phyloP scores from a whole-genome alignment of 2,113 vertebrate genomes.

The Illadopsis cleaveri region DNA sequence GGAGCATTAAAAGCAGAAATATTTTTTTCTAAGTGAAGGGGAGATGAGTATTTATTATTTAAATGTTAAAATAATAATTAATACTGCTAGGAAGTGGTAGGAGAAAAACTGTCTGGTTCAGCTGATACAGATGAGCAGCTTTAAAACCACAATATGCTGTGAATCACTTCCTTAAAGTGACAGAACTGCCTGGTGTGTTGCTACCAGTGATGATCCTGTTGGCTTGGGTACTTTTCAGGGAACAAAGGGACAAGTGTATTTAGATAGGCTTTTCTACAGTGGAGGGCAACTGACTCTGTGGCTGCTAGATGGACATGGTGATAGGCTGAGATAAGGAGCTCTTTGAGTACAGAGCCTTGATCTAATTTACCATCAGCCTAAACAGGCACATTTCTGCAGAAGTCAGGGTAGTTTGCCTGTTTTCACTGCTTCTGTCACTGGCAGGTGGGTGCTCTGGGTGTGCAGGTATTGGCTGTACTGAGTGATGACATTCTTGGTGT shows the following conservation, averaged over 20 bases:
- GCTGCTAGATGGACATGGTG: neutral
- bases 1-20: conserved; percentile 27
- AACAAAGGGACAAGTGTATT: neutral
- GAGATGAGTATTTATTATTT: conserved; percentile 31
- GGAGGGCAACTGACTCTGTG: neutral
- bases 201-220: neutral
- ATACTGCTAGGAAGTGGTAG: neutral
- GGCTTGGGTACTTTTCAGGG: neutral
- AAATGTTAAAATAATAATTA: conserved; percentile 35
- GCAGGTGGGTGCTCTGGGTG: neutral
- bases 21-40: conserved; percentile 17
- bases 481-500: neutral
- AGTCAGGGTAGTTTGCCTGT: neutral
- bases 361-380: neutral
- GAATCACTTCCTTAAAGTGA: neutral
- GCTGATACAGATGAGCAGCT: neutral
- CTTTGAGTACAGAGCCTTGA: neutral
- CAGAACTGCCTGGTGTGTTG: neutral
- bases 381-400: neutral
- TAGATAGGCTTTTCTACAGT: neutral
- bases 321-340: neutral
- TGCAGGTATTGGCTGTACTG: neutral
- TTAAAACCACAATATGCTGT: neutral
- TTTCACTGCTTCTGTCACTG: neutral
- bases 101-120: neutral